Evolutionary conservation across 2,888 invertebrate genomes (phyloP).

Genomic region (Plebejus anna): DNA sequence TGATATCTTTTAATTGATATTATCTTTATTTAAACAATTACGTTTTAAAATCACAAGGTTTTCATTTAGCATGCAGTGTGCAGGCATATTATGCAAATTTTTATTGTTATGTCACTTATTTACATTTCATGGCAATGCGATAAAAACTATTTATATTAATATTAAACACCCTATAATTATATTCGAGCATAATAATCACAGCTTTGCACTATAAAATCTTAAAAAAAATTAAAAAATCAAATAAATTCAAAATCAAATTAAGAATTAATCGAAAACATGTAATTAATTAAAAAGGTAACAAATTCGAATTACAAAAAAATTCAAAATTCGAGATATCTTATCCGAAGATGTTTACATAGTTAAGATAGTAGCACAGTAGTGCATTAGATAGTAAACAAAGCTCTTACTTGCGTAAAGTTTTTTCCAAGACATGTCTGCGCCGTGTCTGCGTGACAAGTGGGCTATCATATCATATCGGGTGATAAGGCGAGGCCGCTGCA

Average conservation of each 20-base stretch:
- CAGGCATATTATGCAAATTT: background rate
- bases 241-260: background rate
- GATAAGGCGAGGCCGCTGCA: constrained; percentile 71
- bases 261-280: background rate
- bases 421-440: constrained; percentile 51
- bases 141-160: background rate
- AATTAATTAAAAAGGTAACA: background rate
- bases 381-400: constrained; percentile 24
- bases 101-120: background rate
- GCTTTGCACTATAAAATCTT: background rate
- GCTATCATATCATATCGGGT: constrained; percentile 62
- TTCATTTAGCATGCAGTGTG: background rate
- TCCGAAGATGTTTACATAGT: background rate
- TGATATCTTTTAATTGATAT: background rate
- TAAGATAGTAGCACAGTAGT: background rate
- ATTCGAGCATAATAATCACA: background rate
- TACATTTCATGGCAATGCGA: background rate
- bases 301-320: background rate
- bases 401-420: constrained; percentile 54
- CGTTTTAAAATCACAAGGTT: background rate
- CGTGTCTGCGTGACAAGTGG: constrained; percentile 50
- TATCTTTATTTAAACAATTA: background rate
- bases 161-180: background rate
- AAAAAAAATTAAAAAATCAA: background rate
- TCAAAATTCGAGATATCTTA: background rate